Evolutionary conservation across 2,888 invertebrate species (phyloP).

Genomic region (Apamea anceps): DNA sequence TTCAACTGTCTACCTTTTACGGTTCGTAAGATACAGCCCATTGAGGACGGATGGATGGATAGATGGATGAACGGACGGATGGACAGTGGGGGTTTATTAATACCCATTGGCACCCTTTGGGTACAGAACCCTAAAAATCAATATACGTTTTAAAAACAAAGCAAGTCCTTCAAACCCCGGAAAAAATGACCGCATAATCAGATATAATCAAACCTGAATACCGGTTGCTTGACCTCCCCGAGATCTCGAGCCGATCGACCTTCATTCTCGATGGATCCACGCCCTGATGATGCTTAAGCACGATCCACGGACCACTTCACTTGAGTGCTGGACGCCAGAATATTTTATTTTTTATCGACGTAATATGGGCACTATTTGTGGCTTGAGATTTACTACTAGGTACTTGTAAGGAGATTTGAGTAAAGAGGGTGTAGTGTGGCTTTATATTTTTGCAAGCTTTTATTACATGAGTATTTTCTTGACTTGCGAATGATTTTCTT

Average conservation of each 20-base stretch:
- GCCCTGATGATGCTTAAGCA: conserved; percentile 62
- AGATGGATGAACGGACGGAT: neutral
- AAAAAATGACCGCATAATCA: conserved; percentile 52
- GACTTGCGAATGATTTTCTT: neutral
- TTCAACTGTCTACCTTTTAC: neutral
- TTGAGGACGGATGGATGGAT: too few species aligned
- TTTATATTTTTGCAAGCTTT: conserved; percentile 4
- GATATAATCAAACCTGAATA: conserved; percentile 51
- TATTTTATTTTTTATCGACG: conserved; percentile 65
- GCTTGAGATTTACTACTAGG: neutral
- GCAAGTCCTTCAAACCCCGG: conserved; percentile 10
- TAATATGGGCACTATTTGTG: conserved; percentile 37
- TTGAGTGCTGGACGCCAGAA: conserved; percentile 46
- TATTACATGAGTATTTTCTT: neutral
- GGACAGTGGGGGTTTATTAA: neutral
- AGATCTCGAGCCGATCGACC: conserved; percentile 62
- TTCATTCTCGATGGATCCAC: conserved; percentile 51
- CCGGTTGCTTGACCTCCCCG: conserved; percentile 64
- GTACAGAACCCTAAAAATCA: neutral
- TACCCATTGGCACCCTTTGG: neutral
- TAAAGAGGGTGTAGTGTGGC: neutral
- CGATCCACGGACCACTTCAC: conserved; percentile 60
- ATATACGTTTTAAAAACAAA: neutral
- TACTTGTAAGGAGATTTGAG: conserved; percentile 21
- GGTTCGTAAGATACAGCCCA: neutral